A percentile compares a stretch with the other conserved stretches of the same genome.
phyloP scores from a whole-genome alignment of 2,888 invertebrate species.

The Lycaena phlaeas region DNA sequence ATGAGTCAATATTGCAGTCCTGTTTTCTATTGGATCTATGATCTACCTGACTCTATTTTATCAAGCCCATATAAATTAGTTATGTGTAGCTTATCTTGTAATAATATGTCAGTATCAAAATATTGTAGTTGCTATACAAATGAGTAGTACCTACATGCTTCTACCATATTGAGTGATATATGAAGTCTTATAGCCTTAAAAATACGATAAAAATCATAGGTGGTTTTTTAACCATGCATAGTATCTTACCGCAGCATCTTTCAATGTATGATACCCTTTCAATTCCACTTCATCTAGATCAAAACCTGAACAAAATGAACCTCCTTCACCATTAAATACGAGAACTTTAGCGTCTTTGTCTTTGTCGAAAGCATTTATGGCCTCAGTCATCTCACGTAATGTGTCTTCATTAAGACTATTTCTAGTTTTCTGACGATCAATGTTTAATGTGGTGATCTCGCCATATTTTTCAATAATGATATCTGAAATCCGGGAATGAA shows the following conservation, averaged over 20 bases:
- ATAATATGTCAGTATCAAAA: no score
- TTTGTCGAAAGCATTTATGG: conserved; percentile 85
- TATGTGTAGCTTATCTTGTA: no score
- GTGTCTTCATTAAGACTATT: conserved; percentile 86
- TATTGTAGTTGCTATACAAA: no score
- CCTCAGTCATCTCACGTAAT: conserved; percentile 77
- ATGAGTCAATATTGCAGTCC: no score
- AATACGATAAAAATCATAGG: no score
- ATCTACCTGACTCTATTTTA: no score
- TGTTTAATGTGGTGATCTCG: conserved; percentile 83
- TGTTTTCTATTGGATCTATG: no score
- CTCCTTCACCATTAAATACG: conserved; percentile 92
- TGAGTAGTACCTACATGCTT: no score
- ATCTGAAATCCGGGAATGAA: conserved; percentile 30
- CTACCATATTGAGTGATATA: no score
- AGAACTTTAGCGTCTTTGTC: conserved; percentile 80
- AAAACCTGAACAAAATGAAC: conserved; percentile 94
- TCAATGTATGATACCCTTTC: conserved; percentile 44
- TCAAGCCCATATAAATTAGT: no score
- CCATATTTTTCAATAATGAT: conserved; percentile 75
- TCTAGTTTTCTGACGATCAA: conserved; percentile 86
- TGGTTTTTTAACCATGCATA: no score
- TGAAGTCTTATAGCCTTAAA: no score
- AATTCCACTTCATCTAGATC: conserved; percentile 83
- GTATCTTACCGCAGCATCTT: conserved; percentile 52